Percentiles rank a stretch among this genome's conserved stretches.
Evolutionary conservation across 2,797 vertebrate genomes (phyloP).

Genomic region (Uromys caudimaculatus): DNA sequence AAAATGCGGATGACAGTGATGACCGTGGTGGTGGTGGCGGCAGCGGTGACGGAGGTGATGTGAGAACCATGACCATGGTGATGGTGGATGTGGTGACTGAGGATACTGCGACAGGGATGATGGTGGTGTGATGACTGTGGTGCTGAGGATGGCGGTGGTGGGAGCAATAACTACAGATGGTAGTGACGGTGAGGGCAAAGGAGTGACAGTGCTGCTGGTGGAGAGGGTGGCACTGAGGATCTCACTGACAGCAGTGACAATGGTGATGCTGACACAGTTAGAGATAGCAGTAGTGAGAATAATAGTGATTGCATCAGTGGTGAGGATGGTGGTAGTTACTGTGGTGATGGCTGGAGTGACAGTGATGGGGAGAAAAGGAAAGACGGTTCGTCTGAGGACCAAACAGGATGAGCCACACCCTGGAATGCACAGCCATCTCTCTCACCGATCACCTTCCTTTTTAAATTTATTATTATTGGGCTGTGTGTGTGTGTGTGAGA

Average conservation of each 20-base stretch:
- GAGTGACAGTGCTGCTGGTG: fast-evolving
- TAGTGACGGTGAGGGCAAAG: too few relatives aligned
- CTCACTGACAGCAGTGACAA: fast-evolving
- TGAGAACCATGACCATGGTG: background rate
- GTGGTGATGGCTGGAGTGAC: too few relatives aligned
- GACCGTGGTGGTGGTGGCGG: fast-evolving
- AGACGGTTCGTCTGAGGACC: background rate
- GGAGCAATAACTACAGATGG: fast-evolving
- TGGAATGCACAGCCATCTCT: fast-evolving
- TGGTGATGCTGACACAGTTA: background rate
- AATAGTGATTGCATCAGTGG: background rate
- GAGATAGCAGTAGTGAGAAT: background rate
- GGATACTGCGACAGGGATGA: background rate
- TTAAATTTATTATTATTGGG: background rate
- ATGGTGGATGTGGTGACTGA: background rate
- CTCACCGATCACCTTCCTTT: background rate
- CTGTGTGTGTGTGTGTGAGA: background rate
- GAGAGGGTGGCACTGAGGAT: fast-evolving
- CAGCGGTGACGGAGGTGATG: too few relatives aligned
- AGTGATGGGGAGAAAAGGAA: background rate
- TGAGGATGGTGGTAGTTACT: background rate
- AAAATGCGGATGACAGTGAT: background rate
- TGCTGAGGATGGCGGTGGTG: background rate
- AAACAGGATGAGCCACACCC: background rate
- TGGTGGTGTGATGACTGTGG: fast-evolving